A percentile compares a stretch with the other conserved stretches of the same genome.
phyloP scores from a whole-genome alignment of 1,140 invertebrate species.

The Metaphire vulgaris region DNA sequence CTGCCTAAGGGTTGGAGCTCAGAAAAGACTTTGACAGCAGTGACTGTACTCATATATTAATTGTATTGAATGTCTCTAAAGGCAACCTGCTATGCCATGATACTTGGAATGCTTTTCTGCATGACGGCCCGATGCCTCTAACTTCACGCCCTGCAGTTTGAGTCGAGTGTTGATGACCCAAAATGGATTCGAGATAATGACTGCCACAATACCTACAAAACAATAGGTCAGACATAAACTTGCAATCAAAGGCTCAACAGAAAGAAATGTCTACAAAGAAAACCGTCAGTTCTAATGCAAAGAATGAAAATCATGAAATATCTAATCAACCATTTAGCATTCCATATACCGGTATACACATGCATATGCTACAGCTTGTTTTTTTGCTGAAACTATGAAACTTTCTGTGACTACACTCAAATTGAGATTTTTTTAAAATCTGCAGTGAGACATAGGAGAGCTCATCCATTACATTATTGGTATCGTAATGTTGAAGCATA shows the following conservation, averaged over 20 bases:
- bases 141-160: constrained; percentile 62
- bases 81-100: not conserved
- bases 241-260: constrained; percentile 4
- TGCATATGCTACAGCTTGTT: not conserved
- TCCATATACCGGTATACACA: not conserved
- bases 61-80: too few relatives aligned
- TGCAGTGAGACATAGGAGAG: too few relatives aligned
- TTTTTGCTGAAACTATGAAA: not conserved
- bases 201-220: constrained; percentile 65
- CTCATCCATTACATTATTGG: too few relatives aligned
- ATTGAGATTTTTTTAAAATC: too few relatives aligned
- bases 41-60: too few relatives aligned
- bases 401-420: too few relatives aligned
- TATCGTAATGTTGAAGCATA: too few relatives aligned
- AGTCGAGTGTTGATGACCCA: constrained; percentile 86
- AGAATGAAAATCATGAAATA: not conserved
- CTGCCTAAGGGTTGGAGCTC: too few relatives aligned
- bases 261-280: not conserved
- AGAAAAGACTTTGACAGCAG: too few relatives aligned
- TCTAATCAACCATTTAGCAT: not conserved
- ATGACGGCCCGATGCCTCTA: constrained; percentile 21
- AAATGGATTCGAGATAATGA: constrained; percentile 73
- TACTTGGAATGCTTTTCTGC: not conserved
- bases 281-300: constrained; percentile 12
- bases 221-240: not conserved